Evolutionary conservation across 2,113 vertebrate species (phyloP).

Genomic region (Helogale parvula): DNA sequence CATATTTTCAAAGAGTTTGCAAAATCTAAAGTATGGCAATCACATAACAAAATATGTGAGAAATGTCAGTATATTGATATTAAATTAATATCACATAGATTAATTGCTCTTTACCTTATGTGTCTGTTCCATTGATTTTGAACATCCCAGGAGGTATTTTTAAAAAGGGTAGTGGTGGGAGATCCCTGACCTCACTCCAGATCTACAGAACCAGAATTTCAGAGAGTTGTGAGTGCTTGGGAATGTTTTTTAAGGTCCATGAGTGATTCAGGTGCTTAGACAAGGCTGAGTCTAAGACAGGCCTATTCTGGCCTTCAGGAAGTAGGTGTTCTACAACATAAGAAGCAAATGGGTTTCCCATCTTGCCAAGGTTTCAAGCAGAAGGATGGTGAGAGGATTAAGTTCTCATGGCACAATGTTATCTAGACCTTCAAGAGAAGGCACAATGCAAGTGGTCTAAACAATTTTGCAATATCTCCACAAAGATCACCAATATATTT

Average conservation of each 20-base stretch:
- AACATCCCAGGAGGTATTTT: neutral
- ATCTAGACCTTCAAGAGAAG: neutral
- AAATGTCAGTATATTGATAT: neutral
- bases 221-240: neutral
- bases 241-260: neutral
- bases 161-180: no score
- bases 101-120: slow-evolving; percentile 18
- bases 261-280: neutral
- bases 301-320: neutral
- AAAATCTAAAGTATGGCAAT: slow-evolving; percentile 51
- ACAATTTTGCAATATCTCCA: slow-evolving; percentile 15
- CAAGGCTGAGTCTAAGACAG: neutral
- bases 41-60: neutral
- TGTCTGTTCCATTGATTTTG: slow-evolving; percentile 16
- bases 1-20: slow-evolving; percentile 9
- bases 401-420: neutral
- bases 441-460: neutral
- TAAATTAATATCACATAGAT: neutral
- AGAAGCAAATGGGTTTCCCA: slow-evolving; percentile 20
- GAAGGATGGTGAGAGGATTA: neutral
- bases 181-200: neutral
- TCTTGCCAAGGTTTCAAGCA: slow-evolving; percentile 26
- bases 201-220: slow-evolving; percentile 38
- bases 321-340: neutral
- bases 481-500: neutral